These are phyloP conservation scores for Folsomia manolachei DNA, from an alignment of 2,888 invertebrate species.

Conservation along the genomic window DNA sequence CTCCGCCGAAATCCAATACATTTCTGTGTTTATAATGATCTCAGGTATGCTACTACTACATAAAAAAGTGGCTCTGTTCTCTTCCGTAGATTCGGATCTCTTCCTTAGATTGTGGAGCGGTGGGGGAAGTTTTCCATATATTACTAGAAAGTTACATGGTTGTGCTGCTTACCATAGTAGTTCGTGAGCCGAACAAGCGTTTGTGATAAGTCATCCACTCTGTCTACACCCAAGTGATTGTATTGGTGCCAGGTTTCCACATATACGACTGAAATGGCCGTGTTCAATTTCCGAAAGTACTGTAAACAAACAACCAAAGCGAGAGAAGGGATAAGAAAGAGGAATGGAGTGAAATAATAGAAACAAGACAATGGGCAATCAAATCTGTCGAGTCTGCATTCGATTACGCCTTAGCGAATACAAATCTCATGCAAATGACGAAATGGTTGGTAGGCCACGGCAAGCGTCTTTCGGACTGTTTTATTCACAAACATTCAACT, in stretches of 20 bases:
- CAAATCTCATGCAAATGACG: constrained; percentile 9
- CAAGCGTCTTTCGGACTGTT: background rate
- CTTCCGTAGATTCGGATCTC: background rate
- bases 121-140: constrained; percentile 6
- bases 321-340: background rate
- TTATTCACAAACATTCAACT: constrained; percentile 54
- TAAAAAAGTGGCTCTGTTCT: background rate
- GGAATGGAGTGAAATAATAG: constrained; percentile 11
- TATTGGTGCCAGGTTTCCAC: constrained; percentile 94
- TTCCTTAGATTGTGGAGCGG: background rate
- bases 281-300: constrained; percentile 91
- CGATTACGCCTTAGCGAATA: background rate
- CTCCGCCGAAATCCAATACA: background rate
- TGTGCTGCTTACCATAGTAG: constrained; percentile 64
- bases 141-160: constrained; percentile 9
- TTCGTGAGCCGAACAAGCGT: constrained; percentile 89
- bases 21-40: background rate
- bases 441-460: too few species aligned
- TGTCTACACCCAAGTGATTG: constrained; percentile 73
- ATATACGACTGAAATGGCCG: constrained; percentile 91
- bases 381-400: background rate
- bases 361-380: background rate
- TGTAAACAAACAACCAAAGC: constrained; percentile 59
- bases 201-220: constrained; percentile 80
- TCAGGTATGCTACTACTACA: too few species aligned